phyloP scores from a whole-genome alignment of 2,888 invertebrate genomes.

The Saturnia japonica region DNA sequence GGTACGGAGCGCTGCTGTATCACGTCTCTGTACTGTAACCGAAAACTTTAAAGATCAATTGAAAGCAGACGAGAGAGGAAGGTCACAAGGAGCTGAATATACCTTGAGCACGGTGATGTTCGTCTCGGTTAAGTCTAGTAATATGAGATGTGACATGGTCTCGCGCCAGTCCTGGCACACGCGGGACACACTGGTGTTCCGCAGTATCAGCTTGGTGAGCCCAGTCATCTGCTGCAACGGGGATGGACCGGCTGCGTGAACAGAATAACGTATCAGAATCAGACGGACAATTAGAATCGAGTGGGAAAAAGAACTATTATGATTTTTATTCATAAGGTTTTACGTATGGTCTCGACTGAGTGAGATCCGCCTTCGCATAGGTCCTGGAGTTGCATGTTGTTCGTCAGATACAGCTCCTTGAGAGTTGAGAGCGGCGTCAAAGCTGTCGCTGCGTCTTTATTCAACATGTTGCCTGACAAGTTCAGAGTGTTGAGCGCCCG shows the following conservation, averaged over 20 bases:
- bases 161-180: constrained; percentile 33
- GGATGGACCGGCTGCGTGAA: constrained; percentile 18
- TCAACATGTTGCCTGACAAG: neutral
- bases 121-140: constrained; percentile 16
- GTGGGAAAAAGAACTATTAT: neutral
- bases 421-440: neutral
- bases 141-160: constrained; percentile 15
- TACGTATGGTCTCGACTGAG: constrained; percentile 16
- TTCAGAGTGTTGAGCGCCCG: neutral
- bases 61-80: neutral
- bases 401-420: constrained; percentile 29
- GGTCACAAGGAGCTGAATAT: neutral
- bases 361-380: constrained; percentile 33
- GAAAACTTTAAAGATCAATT: no score
- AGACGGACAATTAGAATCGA: neutral
- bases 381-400: constrained; percentile 37
- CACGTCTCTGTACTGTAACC: no score
- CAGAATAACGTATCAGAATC: neutral
- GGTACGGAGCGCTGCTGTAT: no score
- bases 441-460: neutral
- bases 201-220: constrained; percentile 19
- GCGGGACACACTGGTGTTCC: constrained; percentile 19
- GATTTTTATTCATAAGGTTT: neutral
- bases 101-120: constrained; percentile 56
- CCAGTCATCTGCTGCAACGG: constrained; percentile 13